Percentiles rank a stretch among this genome's conserved stretches.
phyloP scores from a whole-genome alignment of 2,888 invertebrate genomes.

The Cephus rjabovi region DNA sequence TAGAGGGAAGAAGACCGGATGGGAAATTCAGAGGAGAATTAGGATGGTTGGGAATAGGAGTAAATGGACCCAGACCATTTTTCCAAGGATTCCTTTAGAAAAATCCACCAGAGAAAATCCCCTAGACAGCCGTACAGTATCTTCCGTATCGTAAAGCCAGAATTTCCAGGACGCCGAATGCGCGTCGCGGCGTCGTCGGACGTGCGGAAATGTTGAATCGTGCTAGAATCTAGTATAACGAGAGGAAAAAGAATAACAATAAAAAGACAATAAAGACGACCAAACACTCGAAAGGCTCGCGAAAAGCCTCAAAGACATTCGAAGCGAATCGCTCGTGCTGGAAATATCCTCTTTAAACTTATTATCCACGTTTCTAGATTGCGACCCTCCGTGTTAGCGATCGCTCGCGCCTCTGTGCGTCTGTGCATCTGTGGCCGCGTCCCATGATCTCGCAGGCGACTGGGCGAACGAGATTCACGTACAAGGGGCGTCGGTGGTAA shows the following conservation, averaged over 20 bases:
- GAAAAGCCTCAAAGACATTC: conserved; percentile 34
- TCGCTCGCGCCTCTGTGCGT: background rate
- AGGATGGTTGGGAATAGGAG: background rate
- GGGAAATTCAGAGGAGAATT: background rate
- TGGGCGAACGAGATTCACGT: background rate
- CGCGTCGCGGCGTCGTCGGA: conserved; percentile 4
- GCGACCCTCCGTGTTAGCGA: background rate
- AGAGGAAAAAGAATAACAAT: background rate
- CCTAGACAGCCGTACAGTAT: background rate
- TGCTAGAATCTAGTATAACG: background rate
- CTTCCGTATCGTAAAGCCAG: conserved; percentile 37
- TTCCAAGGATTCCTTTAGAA: background rate
- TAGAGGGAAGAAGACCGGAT: background rate
- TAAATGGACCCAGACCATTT: background rate
- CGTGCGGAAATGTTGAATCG: background rate
- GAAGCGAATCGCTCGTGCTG: conserved; percentile 39
- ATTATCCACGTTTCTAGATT: conserved; percentile 11
- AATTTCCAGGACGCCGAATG: conserved; percentile 13
- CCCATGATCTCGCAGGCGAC: background rate
- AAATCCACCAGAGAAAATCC: background rate
- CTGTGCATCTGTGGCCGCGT: too few relatives aligned
- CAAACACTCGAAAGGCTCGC: background rate
- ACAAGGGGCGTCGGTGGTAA: background rate
- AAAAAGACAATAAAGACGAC: background rate
- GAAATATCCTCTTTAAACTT: conserved; percentile 40